Evolutionary conservation across 2,113 vertebrate genomes (phyloP).

Genomic region (Anhinga rufa): DNA sequence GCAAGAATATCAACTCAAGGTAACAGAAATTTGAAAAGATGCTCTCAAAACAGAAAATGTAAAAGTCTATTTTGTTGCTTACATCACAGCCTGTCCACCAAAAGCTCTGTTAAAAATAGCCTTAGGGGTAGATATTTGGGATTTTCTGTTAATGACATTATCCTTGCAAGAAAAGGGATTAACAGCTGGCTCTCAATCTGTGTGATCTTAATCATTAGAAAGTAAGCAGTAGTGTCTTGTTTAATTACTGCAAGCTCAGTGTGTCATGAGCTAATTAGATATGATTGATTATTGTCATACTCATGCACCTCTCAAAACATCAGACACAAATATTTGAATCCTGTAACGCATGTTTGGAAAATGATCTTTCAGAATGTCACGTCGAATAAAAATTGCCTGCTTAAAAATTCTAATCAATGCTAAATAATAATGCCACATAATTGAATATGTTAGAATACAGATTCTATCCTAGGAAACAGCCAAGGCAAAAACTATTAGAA

Average conservation of each 20-base stretch:
- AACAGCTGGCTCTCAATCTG: constrained; percentile 47
- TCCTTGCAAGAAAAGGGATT: constrained; percentile 35
- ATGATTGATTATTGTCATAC: constrained; percentile 60
- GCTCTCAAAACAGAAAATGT: background rate
- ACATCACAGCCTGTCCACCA: background rate
- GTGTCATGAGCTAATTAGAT: constrained; percentile 51
- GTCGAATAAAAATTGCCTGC: background rate
- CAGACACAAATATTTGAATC: constrained; percentile 30
- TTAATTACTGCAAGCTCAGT: constrained; percentile 55
- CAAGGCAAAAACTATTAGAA: background rate
- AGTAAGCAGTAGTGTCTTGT: constrained; percentile 39
- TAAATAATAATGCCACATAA: background rate
- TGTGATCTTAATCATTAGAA: constrained; percentile 53
- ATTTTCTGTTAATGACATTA: constrained; percentile 33
- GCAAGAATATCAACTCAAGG: background rate
- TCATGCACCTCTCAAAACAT: constrained; percentile 19
- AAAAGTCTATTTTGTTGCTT: background rate
- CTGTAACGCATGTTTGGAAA: background rate
- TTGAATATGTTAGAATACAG: background rate
- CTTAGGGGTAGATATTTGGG: background rate
- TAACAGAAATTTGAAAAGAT: background rate
- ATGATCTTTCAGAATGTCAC: background rate
- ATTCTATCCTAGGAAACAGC: background rate
- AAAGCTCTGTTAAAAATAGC: constrained; percentile 7
- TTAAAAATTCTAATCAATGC: background rate